A percentile compares a stretch with the other conserved stretches of the same genome.
These are phyloP conservation scores for Galagoides demidoff DNA, from an alignment of 2,797 vertebrate genomes.

Conservation along the genomic window DNA sequence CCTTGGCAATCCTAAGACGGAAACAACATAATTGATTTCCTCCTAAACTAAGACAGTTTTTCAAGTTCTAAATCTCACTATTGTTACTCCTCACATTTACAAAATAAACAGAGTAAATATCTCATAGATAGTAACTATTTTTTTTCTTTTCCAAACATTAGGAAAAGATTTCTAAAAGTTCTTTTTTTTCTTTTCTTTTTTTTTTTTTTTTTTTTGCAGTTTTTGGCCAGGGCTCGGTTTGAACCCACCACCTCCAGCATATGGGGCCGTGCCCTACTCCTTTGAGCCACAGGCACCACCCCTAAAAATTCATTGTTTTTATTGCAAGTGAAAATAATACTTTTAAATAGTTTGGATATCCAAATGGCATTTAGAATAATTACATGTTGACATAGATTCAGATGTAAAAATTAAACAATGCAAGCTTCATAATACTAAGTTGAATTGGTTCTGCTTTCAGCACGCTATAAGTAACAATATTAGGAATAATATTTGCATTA, in stretches of 20 bases:
- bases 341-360: neutral
- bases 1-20: neutral
- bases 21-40: neutral
- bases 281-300: no score
- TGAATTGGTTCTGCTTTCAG: neutral
- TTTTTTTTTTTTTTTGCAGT: no score
- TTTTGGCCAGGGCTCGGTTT: no score
- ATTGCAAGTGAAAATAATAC: neutral
- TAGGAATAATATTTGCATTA: neutral
- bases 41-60: neutral
- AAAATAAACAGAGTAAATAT: slow-evolving; percentile 34
- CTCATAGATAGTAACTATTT: neutral
- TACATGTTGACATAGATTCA: neutral
- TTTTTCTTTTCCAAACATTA: slow-evolving; percentile 37
- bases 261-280: no score
- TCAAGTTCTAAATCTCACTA: neutral
- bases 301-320: neutral
- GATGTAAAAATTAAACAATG: neutral
- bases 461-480: neutral
- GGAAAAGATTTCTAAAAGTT: neutral
- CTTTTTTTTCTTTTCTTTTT: neutral
- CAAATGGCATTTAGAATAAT: neutral
- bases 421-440: neutral
- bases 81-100: neutral
- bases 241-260: no score